Conservation (phyloP, 2,888 invertebrate genomes). For the Drosophila melanosoma region DNA sequence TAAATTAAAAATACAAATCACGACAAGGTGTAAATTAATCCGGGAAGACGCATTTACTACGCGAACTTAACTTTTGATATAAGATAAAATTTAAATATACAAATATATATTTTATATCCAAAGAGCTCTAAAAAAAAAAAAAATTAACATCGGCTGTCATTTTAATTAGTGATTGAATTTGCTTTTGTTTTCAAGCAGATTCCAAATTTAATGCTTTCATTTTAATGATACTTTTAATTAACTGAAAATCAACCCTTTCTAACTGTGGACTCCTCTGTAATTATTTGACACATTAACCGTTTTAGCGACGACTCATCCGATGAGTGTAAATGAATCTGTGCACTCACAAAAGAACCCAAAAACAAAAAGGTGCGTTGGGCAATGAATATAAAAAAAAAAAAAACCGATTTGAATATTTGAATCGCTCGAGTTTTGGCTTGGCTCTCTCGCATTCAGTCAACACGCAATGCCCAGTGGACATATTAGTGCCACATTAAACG, state of each 20-base stretch:
- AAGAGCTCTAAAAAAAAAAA: slow-evolving; percentile 10
- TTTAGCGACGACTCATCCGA: slow-evolving; percentile 64
- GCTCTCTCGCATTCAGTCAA: neutral
- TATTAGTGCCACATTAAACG: slow-evolving; percentile 54
- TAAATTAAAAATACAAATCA: neutral
- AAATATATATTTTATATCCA: neutral
- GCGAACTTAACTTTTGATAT: neutral
- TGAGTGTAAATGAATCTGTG: slow-evolving; percentile 56
- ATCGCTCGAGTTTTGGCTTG: slow-evolving; percentile 4
- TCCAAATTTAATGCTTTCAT: slow-evolving; percentile 15
- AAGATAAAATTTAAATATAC: neutral
- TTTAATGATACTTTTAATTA: slow-evolving; percentile 70
- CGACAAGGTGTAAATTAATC: neutral
- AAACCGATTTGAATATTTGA: slow-evolving; percentile 44
- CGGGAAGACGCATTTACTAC: neutral
- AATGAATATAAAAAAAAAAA: slow-evolving; percentile 45
- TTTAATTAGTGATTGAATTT: neutral
- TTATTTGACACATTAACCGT: slow-evolving; percentile 74
- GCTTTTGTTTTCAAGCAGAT: neutral
- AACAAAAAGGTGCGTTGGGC: slow-evolving; percentile 25
- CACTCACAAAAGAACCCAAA: slow-evolving; percentile 20
- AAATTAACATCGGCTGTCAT: slow-evolving; percentile 7
- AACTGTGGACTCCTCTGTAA: slow-evolving; percentile 24
- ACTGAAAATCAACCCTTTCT: slow-evolving; percentile 62
- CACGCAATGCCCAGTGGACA: slow-evolving; percentile 61